Base-by-base conservation (phyloP, 2,113 vertebrate genomes). In the Siniperca knerii region DNA sequence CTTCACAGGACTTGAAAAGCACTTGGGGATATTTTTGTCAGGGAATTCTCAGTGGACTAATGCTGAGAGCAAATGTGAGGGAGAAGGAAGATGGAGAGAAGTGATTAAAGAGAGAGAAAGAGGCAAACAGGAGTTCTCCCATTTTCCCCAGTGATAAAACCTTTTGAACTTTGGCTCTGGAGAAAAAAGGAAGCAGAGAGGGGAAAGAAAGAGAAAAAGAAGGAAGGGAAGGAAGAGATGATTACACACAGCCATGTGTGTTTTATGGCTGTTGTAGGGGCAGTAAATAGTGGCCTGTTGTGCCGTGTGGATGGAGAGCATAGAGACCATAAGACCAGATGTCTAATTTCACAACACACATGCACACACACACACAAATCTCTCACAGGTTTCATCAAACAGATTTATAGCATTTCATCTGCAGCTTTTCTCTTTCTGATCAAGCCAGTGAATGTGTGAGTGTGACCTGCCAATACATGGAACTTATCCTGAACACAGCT, bases 401-500 rank as follows among this genome's bases (percentile, higher is more conserved):
- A 58, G 29, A 60, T 75, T 25, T 57, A n/a, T 18, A 46, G n/a
- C 16, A 44, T 60, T 66, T 20, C 58, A 20, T 60, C 44, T 42
- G 15, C 57, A 67, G 44, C 29, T 54, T 58, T 66, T 25, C 40
- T 81, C 20, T 12, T 79, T 37, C 18, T 37, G 58, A 62, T 65
- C 3, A 4, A 64, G 23, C 23, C 70, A 57, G 33, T 58, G 6
- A 12, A 4, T 29, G 67, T 33, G 23, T 44, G 57, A 62, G 71
- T n/a, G 18, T 52, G 54, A 20, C n/a, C 8, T 61, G 69, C 54
- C 54, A 48, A 58, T 61, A 61, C 77, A 57, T 40, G 57, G 25
- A 55, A 42, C 90, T 86, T 58, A 72, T 78, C 79, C 50, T 42
- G 71, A 76, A 87, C 85, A 85, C 73, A 73, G 82, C 35, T 66